These are phyloP conservation scores for Cephalotes varians DNA, from an alignment of 2,888 invertebrate species.

Conservation along the genomic window DNA sequence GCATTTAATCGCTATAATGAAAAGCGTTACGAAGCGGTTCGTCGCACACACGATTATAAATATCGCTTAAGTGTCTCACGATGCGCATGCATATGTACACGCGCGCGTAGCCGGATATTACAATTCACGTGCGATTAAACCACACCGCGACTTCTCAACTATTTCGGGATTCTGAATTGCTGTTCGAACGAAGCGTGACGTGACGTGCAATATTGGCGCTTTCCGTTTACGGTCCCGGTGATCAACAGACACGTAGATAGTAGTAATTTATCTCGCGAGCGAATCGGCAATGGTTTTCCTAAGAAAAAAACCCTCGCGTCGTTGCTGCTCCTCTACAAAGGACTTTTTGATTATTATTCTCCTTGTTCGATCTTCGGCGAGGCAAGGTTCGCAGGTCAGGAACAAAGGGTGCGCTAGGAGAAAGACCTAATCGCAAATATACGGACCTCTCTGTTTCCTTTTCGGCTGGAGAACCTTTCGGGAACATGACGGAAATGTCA, in stretches of 20 bases:
- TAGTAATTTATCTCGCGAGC: neutral
- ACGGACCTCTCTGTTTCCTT: constrained; percentile 22
- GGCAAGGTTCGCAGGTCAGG: constrained; percentile 42
- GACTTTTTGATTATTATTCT: constrained; percentile 59
- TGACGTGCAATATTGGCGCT: constrained; percentile 6
- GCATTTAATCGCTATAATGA: constrained; percentile 44
- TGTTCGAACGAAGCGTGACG: neutral
- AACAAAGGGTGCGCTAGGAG: constrained; percentile 63
- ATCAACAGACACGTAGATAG: neutral
- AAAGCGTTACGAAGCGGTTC: constrained; percentile 14
- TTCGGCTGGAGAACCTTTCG: neutral
- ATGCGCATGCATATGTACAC: neutral
- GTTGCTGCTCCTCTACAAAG: constrained; percentile 36
- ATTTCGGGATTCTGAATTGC: constrained; percentile 26
- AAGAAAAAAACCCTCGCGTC: constrained; percentile 20
- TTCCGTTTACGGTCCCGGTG: neutral
- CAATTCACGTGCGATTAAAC: constrained; percentile 21
- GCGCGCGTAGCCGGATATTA: neutral
- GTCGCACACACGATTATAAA: constrained; percentile 14
- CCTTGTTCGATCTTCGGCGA: constrained; percentile 57
- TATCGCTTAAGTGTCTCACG: neutral
- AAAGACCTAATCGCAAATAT: constrained; percentile 65
- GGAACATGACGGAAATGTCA: constrained; percentile 1
- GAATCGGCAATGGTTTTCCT: neutral
- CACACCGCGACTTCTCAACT: constrained; percentile 18